These are phyloP conservation scores for Arctocebus calabarensis DNA, from an alignment of 2,797 vertebrate genomes.

Conservation along the genomic window DNA sequence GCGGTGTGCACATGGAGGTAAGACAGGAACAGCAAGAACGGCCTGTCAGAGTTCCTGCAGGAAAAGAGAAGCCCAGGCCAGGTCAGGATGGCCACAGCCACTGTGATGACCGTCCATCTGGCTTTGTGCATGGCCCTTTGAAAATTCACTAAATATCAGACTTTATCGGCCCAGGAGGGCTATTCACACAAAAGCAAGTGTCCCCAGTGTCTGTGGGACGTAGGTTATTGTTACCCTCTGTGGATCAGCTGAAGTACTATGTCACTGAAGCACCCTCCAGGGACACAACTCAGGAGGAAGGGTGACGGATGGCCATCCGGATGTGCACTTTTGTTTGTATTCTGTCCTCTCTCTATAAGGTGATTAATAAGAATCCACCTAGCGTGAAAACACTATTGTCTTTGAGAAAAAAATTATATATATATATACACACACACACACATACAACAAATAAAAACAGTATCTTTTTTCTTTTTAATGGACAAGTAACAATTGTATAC, in stretches of 20 bases:
- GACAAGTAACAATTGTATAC: background rate
- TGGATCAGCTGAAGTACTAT: rapidly evolving
- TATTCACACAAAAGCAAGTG: rapidly evolving
- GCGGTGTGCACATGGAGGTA: slow-evolving; percentile 95
- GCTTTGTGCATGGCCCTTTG: rapidly evolving
- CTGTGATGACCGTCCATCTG: rapidly evolving
- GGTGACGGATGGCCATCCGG: rapidly evolving
- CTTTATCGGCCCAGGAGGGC: rapidly evolving
- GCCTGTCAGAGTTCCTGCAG: slow-evolving; percentile 87
- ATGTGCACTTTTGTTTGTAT: background rate
- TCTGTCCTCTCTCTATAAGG: background rate
- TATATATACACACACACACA: background rate
- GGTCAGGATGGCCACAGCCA: rapidly evolving
- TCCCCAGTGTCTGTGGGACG: rapidly evolving
- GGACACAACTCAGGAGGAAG: background rate
- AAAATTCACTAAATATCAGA: background rate
- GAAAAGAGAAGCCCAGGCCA: rapidly evolving
- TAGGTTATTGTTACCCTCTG: rapidly evolving
- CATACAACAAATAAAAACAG: background rate
- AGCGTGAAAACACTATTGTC: background rate
- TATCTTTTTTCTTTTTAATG: background rate
- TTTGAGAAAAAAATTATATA: background rate
- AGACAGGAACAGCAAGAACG: slow-evolving; percentile 93
- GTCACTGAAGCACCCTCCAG: rapidly evolving
- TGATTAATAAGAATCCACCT: background rate